These are phyloP conservation scores for Ibycter americanus DNA, from an alignment of 2,797 vertebrate genomes.

Conservation along the genomic window DNA sequence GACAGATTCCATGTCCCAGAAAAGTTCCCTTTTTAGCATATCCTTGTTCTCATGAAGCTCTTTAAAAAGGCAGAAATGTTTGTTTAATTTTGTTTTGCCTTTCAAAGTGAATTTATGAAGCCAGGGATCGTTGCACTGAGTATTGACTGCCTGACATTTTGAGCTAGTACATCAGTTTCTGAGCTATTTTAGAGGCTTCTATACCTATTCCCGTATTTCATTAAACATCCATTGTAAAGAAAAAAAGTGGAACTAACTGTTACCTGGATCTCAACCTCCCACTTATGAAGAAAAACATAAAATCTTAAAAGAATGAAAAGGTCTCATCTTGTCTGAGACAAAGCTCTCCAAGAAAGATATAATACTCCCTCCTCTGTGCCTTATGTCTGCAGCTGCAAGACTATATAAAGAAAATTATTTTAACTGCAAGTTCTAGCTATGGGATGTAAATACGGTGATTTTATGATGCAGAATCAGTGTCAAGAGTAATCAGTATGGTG, in stretches of 20 bases:
- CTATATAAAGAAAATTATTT: conserved; percentile 23
- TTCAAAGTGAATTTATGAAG: not conserved
- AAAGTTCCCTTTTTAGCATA: not conserved
- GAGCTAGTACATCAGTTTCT: not conserved
- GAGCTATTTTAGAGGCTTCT: not conserved
- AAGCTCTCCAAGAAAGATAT: not conserved
- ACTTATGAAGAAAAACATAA: not conserved
- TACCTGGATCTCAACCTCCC: not conserved
- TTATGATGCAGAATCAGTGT: conserved; percentile 2
- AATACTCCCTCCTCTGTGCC: not conserved
- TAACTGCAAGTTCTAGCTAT: not conserved
- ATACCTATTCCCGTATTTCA: not conserved
- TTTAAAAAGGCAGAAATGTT: conserved; percentile 9
- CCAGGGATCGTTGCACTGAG: not conserved
- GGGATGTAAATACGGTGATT: not conserved
- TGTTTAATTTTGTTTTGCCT: conserved; percentile 7
- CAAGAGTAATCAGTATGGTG: not conserved
- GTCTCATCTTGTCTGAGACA: not conserved
- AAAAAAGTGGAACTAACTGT: not conserved
- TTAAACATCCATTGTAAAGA: not conserved
- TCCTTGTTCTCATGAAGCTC: not conserved
- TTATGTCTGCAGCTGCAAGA: not conserved
- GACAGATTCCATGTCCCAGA: not conserved
- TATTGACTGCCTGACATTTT: not conserved
- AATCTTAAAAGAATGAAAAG: not conserved